Base-by-base conservation (phyloP, 2,888 invertebrate species). In the Aleiodes leptofemur region DNA sequence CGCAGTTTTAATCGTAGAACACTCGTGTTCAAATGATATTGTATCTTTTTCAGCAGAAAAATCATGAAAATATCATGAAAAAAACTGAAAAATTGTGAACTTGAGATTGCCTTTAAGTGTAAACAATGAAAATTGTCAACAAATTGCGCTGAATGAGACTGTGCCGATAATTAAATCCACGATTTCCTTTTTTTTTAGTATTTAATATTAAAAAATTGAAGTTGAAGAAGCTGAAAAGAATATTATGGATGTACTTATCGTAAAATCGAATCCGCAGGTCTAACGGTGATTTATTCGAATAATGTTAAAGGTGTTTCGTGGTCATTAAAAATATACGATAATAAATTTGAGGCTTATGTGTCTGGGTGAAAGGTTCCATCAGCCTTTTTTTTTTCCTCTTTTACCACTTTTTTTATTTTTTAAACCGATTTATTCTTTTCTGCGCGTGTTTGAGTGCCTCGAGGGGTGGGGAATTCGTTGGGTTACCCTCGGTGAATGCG, bases 281-380 rank as follows among this genome's bases (percentile, higher is more conserved):
- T 43, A 64, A 43, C 34, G 38, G n/a, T 68, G 68, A 68, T 68
- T 68, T 68, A 68, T 68, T 11, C 23, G 51, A 51, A 51, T 53
- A 68, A 68, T 50, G 31, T 50, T 51, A 23, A 13, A 31, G 50
- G 31, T 51, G 68, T 68, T 68, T 31, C 50, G 68, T 50, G 51
- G 34, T 68, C 29, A 68, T 64, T 34, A 68, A 51, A 51, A 68
- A 68, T 51, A 50, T 51, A n/a, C 50, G 68, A 68, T 68, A 31
- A 68, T 68, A 68, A 68, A 68, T 68, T 68, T 29, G 9, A 68
- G 34, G 31, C 29, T 50, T 31, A 31, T 68, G 68, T 51, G 68
- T 29, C 29, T 68, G 68, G 51, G 68, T 68, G 68, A 68, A 68
- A 68, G 68, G 68, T 68, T 51, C 16, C 68, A 51, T 68, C 68